Evolutionary conservation across 2,888 invertebrate species (phyloP).

Genomic region (Lymantria monacha): DNA sequence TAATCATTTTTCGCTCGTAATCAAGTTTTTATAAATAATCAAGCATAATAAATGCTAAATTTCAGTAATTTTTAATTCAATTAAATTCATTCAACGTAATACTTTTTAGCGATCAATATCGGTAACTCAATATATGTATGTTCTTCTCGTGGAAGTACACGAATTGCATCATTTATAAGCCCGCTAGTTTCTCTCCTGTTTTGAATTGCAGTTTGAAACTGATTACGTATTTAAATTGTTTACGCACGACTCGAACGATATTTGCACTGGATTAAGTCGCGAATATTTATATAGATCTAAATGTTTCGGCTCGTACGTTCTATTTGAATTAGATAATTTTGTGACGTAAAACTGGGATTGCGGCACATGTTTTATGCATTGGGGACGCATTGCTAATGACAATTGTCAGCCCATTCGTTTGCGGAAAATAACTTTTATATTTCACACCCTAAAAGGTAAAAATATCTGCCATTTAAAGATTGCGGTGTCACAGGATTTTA

Average conservation of each 20-base stretch:
- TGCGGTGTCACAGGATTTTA: too few relatives aligned
- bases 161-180: conserved; percentile 16
- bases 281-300: neutral
- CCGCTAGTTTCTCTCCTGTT: conserved; percentile 6
- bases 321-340: conserved; percentile 1
- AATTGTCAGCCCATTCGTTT: neutral
- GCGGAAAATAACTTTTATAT: neutral
- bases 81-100: too few relatives aligned
- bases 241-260: conserved; percentile 9
- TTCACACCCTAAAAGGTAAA: neutral
- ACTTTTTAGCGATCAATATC: too few relatives aligned
- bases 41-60: too few relatives aligned
- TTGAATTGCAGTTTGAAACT: conserved; percentile 23
- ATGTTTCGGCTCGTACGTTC: neutral
- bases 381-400: conserved; percentile 1
- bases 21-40: too few relatives aligned
- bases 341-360: neutral
- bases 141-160: neutral
- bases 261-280: conserved; percentile 8
- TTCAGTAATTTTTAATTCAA: too few relatives aligned
- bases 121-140: too few relatives aligned
- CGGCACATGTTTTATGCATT: conserved; percentile 1
- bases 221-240: conserved; percentile 29
- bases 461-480: too few relatives aligned
- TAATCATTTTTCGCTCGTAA: too few relatives aligned